Evolutionary conservation across 1,140 invertebrate genomes (phyloP).

Genomic region (Drosophila cardini): DNA sequence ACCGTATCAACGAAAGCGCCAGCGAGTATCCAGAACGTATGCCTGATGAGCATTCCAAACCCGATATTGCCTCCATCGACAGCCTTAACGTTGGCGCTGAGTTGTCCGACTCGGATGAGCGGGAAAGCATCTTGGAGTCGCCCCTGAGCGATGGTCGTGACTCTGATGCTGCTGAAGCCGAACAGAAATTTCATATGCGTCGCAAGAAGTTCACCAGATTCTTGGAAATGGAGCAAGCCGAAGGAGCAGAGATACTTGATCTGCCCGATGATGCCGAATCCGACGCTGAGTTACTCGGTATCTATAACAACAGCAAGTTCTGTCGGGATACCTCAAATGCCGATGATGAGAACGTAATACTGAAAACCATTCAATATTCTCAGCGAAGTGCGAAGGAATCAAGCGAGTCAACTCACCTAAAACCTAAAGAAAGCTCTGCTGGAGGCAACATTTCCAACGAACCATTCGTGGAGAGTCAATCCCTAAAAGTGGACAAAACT

Average conservation of each 20-base stretch:
- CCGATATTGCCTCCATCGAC: not conserved
- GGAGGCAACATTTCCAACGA: not conserved
- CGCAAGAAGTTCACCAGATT: slow-evolving; percentile 46
- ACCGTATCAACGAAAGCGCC: slow-evolving; percentile 9
- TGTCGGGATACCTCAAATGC: not conserved
- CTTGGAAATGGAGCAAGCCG: slow-evolving; percentile 9
- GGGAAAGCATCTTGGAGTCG: not conserved
- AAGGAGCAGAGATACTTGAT: not conserved
- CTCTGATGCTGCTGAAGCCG: not conserved
- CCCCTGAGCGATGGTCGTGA: not conserved
- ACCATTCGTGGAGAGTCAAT: not conserved
- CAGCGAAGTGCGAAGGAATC: not conserved
- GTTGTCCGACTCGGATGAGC: slow-evolving; percentile 47
- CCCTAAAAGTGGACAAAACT: not conserved
- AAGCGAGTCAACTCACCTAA: not conserved
- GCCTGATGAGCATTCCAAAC: not conserved
- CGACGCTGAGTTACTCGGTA: not conserved
- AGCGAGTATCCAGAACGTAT: not conserved
- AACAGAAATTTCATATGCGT: not conserved
- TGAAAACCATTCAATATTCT: slow-evolving; percentile 3
- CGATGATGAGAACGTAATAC: not conserved
- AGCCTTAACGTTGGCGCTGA: slow-evolving; percentile 59
- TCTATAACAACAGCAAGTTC: slow-evolving; percentile 17
- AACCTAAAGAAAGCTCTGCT: not conserved
- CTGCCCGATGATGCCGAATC: not conserved